Conservation (phyloP, 2,797 vertebrate genomes). For the Prionace glauca region DNA sequence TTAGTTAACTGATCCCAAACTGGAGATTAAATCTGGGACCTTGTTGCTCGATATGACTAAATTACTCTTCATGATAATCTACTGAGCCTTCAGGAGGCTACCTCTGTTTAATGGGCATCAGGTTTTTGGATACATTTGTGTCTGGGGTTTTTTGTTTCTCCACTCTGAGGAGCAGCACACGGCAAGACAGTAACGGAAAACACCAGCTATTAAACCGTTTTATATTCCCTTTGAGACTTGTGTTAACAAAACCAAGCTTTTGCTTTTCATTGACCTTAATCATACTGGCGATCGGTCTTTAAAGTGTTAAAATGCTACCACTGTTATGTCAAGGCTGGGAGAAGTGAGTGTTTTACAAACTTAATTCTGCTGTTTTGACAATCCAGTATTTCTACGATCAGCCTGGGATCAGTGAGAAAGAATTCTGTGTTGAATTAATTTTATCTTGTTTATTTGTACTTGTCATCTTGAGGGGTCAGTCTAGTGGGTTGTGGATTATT, state of each 20-base stretch:
- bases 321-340: background rate
- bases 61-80: background rate
- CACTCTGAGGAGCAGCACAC: background rate
- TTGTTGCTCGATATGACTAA: background rate
- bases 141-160: background rate
- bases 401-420: slow-evolving; percentile 2
- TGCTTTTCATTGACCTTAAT: background rate
- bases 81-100: background rate
- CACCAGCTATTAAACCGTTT: background rate
- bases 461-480: background rate
- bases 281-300: background rate
- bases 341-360: background rate
- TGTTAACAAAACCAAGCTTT: background rate
- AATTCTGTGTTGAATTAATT: background rate
- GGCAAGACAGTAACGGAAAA: background rate
- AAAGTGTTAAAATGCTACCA: background rate
- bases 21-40: background rate
- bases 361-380: background rate
- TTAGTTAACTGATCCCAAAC: background rate
- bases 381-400: slow-evolving; percentile 9
- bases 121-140: background rate
- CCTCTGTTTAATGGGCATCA: background rate
- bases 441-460: slow-evolving; percentile 7
- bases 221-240: background rate
- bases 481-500: background rate